A percentile compares a stretch with the other conserved stretches of the same genome.
These are phyloP conservation scores for Vanessa tameamea DNA, from an alignment of 1,140 invertebrate species.

Conservation along the genomic window DNA sequence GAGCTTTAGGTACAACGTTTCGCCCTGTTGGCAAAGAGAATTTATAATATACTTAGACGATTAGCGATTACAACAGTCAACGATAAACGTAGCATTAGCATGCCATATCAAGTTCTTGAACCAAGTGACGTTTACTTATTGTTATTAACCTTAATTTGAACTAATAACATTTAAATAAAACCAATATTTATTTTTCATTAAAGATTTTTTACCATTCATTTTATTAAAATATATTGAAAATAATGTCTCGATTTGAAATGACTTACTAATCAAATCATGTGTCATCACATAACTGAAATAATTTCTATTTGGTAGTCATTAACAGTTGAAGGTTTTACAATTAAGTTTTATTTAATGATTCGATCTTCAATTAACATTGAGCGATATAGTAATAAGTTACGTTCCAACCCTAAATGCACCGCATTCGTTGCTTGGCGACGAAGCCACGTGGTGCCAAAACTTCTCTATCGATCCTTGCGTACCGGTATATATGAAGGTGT, in stretches of 20 bases:
- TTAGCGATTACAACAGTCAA: conserved; percentile 31
- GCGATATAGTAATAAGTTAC: background rate
- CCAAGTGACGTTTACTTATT: background rate
- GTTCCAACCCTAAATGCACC: conserved; percentile 30
- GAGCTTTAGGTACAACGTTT: conserved; percentile 21
- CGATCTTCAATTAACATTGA: background rate
- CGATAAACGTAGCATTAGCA: conserved; percentile 19
- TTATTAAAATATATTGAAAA: too few relatives aligned
- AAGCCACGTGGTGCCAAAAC: conserved; percentile 54
- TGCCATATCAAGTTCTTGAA: background rate
- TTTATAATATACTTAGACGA: conserved; percentile 33
- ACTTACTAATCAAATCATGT: too few relatives aligned
- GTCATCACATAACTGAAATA: too few relatives aligned
- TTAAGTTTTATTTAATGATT: background rate
- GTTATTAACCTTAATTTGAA: background rate
- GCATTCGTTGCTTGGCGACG: conserved; percentile 50
- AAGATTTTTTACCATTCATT: too few relatives aligned
- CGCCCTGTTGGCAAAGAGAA: conserved; percentile 25
- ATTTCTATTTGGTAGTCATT: too few relatives aligned
- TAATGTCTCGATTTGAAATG: too few relatives aligned
- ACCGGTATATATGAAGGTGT: conserved; percentile 1
- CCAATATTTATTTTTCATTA: background rate
- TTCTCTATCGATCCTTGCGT: conserved; percentile 57
- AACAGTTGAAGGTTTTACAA: too few relatives aligned
- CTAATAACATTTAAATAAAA: background rate